Base-by-base conservation (phyloP, 1,140 invertebrate species). In the Drosophila eugracilis region DNA sequence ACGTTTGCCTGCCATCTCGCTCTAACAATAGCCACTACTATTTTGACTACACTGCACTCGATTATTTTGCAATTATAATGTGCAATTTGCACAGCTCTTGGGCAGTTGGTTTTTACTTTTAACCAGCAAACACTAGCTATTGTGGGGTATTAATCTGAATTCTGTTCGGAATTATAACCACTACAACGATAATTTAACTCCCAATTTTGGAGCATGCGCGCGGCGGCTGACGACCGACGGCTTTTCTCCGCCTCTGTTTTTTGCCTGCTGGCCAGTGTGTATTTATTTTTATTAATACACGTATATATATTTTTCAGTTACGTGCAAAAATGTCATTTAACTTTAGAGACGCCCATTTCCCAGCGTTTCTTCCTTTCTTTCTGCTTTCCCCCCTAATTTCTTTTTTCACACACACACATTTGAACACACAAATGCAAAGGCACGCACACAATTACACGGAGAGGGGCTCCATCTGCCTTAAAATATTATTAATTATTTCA, bases 321-420 rank as follows among this genome's bases (percentile, higher is more conserved):
- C 74, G 74, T 76, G 72, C 72, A 54, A 75, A 76, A 76, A 75
- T 76, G 74, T 76, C 74, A 76, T 76, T 76, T 76, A 75, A 76
- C 63, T 76, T 53, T 39, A 66, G 60, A 66, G 72, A 75, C 74
- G 74, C 74, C 72, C 72, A 62, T 62, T 73, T 70, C 7, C 30
- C 55, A 58, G 17, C 24, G 9, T 37, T 48, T 50, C 59, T 48
- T 42, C 44, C 45, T 66, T 48, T 37, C 54, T 47, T 17, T 39
- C 36, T 45, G 59, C 60, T 65, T 67, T 67, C 47, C 62, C 41
- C 63, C 65, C 36, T 67, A 67, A 67, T 67, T 67, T 67, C 63
- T 67, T 67, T 67, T 67, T 67, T 53, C 45, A 52, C 62, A 67
- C 63, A 67, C 60, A 66, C 59, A 50, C 30, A 26, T 45, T 19